A percentile compares a stretch with the other conserved stretches of the same genome.
Evolutionary conservation across 2,113 vertebrate species (phyloP).

Genomic region (Catharus minimus): DNA sequence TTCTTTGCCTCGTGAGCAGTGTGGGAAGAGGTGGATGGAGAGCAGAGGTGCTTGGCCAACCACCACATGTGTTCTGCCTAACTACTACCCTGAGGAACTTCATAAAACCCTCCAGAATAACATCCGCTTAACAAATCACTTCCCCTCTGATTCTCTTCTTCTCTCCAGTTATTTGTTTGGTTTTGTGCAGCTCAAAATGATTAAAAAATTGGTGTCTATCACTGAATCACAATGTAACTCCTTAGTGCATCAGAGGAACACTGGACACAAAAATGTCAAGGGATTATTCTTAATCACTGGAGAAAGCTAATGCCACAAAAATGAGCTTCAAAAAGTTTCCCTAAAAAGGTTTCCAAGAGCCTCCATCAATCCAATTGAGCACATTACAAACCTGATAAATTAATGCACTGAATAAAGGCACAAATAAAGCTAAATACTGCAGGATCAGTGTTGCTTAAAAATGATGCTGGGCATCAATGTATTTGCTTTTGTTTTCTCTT

Average conservation of each 20-base stretch:
- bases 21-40: neutral
- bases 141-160: neutral
- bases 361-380: neutral
- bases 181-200: neutral
- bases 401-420: neutral
- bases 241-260: neutral
- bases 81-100: neutral
- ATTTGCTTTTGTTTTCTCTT: neutral
- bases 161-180: neutral
- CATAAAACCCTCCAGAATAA: neutral
- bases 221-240: neutral
- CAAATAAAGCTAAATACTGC: neutral
- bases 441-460: neutral
- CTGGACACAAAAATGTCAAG: rapidly evolving
- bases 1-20: neutral
- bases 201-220: neutral
- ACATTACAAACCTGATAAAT: neutral
- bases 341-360: neutral
- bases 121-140: neutral
- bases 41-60: neutral
- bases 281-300: neutral
- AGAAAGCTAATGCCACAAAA: neutral
- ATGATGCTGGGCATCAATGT: neutral
- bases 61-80: rapidly evolving
- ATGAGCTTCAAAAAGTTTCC: neutral